phyloP scores from a whole-genome alignment of 2,113 vertebrate species.

The Stegostoma tigrinum region DNA sequence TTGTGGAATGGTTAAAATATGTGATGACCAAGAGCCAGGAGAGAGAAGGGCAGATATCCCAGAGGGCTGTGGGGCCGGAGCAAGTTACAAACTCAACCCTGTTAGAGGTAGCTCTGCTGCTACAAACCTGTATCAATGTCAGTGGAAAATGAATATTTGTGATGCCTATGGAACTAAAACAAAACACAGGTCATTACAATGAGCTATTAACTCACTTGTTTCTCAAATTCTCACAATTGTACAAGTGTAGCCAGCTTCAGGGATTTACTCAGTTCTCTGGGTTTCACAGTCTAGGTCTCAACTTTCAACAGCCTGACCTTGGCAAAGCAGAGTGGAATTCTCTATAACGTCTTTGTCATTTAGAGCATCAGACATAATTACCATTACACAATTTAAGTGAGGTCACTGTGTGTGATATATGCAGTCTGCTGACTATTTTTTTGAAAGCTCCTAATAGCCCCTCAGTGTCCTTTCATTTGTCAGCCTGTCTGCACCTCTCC shows the following conservation, averaged over 20 bases:
- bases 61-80: no score
- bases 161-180: no score
- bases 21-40: no score
- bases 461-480: neutral
- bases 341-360: constrained; percentile 5
- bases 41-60: no score
- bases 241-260: neutral
- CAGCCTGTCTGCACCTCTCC: neutral
- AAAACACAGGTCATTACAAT: neutral
- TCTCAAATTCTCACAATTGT: neutral
- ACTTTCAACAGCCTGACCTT: neutral
- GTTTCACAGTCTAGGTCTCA: neutral
- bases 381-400: neutral
- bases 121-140: neutral
- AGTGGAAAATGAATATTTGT: neutral
- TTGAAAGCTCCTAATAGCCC: neutral
- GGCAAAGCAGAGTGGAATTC: neutral
- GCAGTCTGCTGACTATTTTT: constrained; percentile 1
- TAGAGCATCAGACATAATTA: neutral
- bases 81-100: neutral
- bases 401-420: neutral
- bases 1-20: no score
- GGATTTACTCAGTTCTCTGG: neutral
- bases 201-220: neutral
- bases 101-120: neutral